Conservation (phyloP, 2,888 invertebrate species). For the Xanthorhoe spadicearia region DNA sequence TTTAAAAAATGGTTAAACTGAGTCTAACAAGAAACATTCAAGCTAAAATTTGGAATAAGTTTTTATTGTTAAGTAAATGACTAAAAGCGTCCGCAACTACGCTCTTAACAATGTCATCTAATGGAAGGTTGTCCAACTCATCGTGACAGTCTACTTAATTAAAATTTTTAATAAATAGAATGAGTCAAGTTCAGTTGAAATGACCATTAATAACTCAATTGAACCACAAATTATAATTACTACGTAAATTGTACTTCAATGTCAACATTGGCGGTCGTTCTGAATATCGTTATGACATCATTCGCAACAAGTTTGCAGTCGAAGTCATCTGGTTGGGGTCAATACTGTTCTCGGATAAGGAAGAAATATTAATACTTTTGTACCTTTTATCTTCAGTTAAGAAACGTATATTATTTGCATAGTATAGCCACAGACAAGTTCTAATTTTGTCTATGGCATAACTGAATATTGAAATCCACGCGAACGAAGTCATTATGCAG, state of each 20-base stretch:
- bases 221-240: conserved; percentile 30
- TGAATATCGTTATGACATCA: conserved; percentile 34
- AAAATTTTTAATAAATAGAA: not conserved
- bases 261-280: conserved; percentile 27
- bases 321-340: conserved; percentile 27
- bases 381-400: no score
- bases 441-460: no score
- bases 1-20: no score
- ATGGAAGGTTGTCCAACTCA: not conserved
- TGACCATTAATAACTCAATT: conserved; percentile 29
- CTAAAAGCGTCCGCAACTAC: not conserved
- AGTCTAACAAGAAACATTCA: no score
- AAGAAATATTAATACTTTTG: not conserved
- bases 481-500: no score
- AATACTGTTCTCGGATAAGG: conserved; percentile 19
- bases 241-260: conserved; percentile 31
- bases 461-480: no score
- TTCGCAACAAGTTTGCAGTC: conserved; percentile 21
- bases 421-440: no score
- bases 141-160: not conserved
- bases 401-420: no score
- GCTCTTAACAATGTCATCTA: not conserved
- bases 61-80: not conserved
- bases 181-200: conserved; percentile 27
- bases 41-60: no score